These are phyloP conservation scores for Marisa cornuarietis DNA, from an alignment of 1,140 invertebrate genomes.

Conservation along the genomic window DNA sequence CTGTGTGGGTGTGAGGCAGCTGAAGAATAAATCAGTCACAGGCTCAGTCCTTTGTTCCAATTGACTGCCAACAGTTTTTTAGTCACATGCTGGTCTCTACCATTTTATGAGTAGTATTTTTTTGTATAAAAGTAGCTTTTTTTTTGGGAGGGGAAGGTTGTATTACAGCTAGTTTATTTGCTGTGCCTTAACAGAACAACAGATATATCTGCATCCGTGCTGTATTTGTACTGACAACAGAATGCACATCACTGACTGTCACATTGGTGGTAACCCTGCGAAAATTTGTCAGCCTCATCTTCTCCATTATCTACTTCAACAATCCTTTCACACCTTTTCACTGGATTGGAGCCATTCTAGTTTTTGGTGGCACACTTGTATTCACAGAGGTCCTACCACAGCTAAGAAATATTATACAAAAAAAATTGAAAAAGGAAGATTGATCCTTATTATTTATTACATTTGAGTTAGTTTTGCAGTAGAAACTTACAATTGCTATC, in stretches of 20 bases:
- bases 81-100: no score
- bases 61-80: no score
- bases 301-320: constrained; percentile 95
- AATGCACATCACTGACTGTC: constrained; percentile 92
- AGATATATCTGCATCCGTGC: constrained; percentile 91
- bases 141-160: no score
- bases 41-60: no score
- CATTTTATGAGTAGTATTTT: no score
- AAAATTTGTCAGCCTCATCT: constrained; percentile 93
- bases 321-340: constrained; percentile 93
- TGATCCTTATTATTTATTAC: not conserved
- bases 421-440: constrained; percentile 17
- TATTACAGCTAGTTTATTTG: no score
- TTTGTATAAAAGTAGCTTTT: no score
- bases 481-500: no score
- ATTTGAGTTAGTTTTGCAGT: no score
- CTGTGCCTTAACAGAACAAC: constrained; percentile 40
- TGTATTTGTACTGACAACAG: constrained; percentile 92
- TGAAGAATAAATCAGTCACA: no score
- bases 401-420: constrained; percentile 4
- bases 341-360: constrained; percentile 90
- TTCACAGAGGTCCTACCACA: constrained; percentile 73
- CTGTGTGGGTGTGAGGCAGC: no score
- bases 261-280: constrained; percentile 94
- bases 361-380: constrained; percentile 92